Conservation (phyloP, 2,113 vertebrate species). For the Carlito syrichta region DNA sequence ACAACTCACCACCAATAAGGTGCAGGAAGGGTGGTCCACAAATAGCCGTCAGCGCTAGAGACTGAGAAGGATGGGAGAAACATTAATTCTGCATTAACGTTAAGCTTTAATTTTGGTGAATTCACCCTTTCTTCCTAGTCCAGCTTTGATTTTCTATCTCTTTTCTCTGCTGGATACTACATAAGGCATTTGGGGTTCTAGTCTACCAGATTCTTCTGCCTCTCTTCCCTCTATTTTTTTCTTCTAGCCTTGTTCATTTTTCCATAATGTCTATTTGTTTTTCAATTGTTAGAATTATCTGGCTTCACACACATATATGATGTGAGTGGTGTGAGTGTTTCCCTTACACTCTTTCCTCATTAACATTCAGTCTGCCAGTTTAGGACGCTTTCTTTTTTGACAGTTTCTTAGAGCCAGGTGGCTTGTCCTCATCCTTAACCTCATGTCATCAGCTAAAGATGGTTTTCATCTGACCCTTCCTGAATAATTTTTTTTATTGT, state of each 20-base stretch:
- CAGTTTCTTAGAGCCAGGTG: not conserved
- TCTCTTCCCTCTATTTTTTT: not conserved
- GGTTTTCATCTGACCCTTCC: not conserved
- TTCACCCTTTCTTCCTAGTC: not conserved
- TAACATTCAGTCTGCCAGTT: not conserved
- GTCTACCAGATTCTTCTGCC: not conserved
- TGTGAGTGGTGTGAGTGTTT: not conserved
- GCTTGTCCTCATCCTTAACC: not conserved
- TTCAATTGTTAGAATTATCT: not conserved
- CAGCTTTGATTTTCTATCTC: not conserved
- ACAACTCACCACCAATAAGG: not conserved
- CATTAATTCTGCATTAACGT: too few relatives aligned
- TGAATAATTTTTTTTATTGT: not conserved
- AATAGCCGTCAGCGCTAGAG: not conserved
- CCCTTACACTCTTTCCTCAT: not conserved
- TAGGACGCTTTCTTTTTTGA: not conserved
- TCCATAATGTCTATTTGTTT: not conserved
- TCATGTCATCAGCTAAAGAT: not conserved
- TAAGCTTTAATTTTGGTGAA: not conserved
- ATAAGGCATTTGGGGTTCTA: not conserved
- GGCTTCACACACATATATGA: not conserved
- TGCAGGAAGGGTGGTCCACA: not conserved
- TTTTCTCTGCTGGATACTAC: not conserved
- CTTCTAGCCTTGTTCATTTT: not conserved
- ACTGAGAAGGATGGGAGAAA: not conserved